Evolutionary conservation across 1,140 invertebrate genomes (phyloP), one percentile per base, ranked within the genome.

Genomic region (Teleogryllus occipitalis): DNA sequence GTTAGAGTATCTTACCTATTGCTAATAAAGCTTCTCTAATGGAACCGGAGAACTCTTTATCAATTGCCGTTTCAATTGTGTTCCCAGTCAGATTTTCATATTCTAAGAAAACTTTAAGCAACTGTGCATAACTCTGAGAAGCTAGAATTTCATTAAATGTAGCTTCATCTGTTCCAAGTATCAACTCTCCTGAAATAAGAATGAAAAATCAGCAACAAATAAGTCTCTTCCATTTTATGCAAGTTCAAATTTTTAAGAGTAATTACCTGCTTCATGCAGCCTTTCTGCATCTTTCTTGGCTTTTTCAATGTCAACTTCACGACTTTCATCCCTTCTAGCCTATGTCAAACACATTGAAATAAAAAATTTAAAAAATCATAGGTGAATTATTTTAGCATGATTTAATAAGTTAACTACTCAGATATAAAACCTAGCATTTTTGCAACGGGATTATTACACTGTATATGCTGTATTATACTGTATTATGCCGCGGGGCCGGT

Each of bases 11-110:
- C 10, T 18, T 65, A 65, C 54, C 54, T 83, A 87, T 81, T 14
- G 88, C 85, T 46, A 87, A 74, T 79, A 89, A 82, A 18, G 85
- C 88, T 75, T 85, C 81, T 79, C 85, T 82, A n/a, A 89, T 82
- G 83, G 88, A 87, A 39, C 89, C 89, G 81, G 86, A 86, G 81
- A 90, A 86, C 82, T 90, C 89, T 10, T 82, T 82, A 46, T 86
- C 80, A 79, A 90, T 85, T 14, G 88, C 87, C 74, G 85, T 81
- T 73, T 87, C 86, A 80, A 89, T 87, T 10, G 84, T 81, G 78
- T 88, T 86, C 8, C 87, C 87, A 46, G 83, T 83, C 8, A 86
- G 80, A 81, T 86, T 85, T 72, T 85, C 82, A 81, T 89, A 88
- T 81, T 89, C 87, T 65, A 86, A 83, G 80, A 89, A 87, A 8